These are phyloP conservation scores for Peribatodes rhomboidaria DNA, from an alignment of 2,888 invertebrate genomes.

Conservation along the genomic window DNA sequence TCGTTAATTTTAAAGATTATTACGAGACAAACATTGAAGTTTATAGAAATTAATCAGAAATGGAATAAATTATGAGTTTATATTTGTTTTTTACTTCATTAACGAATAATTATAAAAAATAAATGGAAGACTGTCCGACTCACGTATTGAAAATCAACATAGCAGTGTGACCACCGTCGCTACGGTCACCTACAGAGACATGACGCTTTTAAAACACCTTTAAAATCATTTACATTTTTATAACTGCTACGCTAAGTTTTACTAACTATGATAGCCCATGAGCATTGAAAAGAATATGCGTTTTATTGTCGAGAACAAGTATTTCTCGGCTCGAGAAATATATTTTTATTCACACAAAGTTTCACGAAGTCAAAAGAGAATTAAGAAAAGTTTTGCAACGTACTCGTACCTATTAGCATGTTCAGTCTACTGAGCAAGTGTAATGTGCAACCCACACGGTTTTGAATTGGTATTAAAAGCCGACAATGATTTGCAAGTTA, in stretches of 20 bases:
- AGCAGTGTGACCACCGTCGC: not conserved
- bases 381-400: no score
- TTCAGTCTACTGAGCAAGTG: no score
- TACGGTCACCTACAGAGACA: slow-evolving; percentile 68
- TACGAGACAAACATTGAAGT: not conserved
- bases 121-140: slow-evolving; percentile 22
- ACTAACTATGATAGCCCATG: not conserved
- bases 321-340: not conserved
- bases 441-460: no score
- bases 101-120: slow-evolving; percentile 51
- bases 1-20: slow-evolving; percentile 60
- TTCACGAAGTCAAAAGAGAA: no score
- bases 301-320: not conserved
- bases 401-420: no score
- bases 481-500: no score
- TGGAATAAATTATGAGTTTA: slow-evolving; percentile 67
- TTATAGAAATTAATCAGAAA: slow-evolving; percentile 63
- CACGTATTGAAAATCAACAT: slow-evolving; percentile 1
- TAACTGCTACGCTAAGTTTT: slow-evolving; percentile 28
- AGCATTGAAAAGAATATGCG: not conserved
- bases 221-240: slow-evolving; percentile 66
- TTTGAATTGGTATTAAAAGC: not conserved
- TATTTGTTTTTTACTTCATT: slow-evolving; percentile 52
- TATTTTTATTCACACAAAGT: not conserved
- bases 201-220: slow-evolving; percentile 72